Evolutionary conservation across 1,140 invertebrate genomes (phyloP).

Genomic region (Conus ventricosus): DNA sequence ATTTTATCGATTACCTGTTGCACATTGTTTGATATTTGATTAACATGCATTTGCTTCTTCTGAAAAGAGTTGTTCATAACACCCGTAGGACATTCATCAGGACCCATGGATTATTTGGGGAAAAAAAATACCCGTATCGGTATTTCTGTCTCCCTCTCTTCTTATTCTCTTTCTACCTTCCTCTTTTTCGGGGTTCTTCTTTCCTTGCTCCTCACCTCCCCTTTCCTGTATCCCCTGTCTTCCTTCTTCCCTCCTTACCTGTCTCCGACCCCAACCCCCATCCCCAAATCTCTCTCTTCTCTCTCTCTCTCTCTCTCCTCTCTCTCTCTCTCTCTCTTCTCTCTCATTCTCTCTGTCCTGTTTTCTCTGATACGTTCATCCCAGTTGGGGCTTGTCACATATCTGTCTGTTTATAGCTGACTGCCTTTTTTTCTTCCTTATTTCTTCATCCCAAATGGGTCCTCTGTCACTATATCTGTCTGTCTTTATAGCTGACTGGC

Average conservation of each 20-base stretch:
- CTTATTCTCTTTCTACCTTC: background rate
- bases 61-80: too few species aligned
- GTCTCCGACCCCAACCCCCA: background rate
- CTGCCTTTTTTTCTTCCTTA: background rate
- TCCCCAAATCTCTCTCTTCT: constrained; percentile 6
- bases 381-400: background rate
- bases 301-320: constrained; percentile 22
- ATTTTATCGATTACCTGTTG: too few species aligned
- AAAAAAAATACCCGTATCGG: too few species aligned
- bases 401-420: background rate
- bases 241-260: background rate
- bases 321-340: constrained; percentile 22
- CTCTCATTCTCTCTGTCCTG: background rate
- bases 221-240: background rate
- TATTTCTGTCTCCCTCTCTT: background rate
- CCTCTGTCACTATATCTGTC: background rate
- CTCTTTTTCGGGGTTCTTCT: background rate
- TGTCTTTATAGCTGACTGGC: background rate
- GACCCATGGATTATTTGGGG: too few species aligned
- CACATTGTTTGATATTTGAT: too few species aligned
- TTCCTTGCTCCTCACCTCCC: background rate
- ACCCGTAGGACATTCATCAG: too few species aligned
- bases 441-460: background rate
- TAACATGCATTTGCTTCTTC: too few species aligned
- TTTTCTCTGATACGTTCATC: background rate